A percentile compares a stretch with the other conserved stretches of the same genome.
Evolutionary conservation across 2,888 invertebrate species (phyloP).

Genomic region (Cryptocheilus praepositus): DNA sequence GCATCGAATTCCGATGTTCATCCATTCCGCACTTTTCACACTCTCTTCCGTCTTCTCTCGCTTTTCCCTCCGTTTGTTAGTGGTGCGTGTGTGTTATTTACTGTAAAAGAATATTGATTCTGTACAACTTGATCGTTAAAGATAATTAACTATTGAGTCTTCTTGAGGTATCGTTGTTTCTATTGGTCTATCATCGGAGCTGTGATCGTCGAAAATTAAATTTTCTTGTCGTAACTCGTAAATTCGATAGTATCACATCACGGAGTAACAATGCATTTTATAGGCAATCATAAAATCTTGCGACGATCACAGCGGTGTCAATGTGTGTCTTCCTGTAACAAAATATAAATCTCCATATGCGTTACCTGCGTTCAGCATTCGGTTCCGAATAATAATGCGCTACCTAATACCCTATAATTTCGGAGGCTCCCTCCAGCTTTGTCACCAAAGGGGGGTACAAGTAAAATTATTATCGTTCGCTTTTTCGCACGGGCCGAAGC

Average conservation of each 20-base stretch:
- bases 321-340: conserved; percentile 72
- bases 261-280: background rate
- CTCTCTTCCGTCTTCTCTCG: conserved; percentile 33
- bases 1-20: conserved; percentile 41
- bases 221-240: conserved; percentile 4
- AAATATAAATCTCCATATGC: conserved; percentile 74
- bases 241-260: too few relatives aligned
- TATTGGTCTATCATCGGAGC: conserved; percentile 73
- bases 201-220: conserved; percentile 60
- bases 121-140: conserved; percentile 73
- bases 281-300: conserved; percentile 30
- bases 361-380: conserved; percentile 64
- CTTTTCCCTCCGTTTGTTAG: conserved; percentile 27
- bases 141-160: conserved; percentile 74
- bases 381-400: conserved; percentile 67
- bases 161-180: conserved; percentile 75
- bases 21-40: conserved; percentile 19
- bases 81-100: conserved; percentile 51
- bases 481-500: conserved; percentile 22
- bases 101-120: conserved; percentile 75
- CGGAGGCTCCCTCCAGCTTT: conserved; percentile 29
- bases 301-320: conserved; percentile 65
- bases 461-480: conserved; percentile 42
- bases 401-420: conserved; percentile 50
- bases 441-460: conserved; percentile 41